A percentile compares a stretch with the other conserved stretches of the same genome.
phyloP scores from a whole-genome alignment of 2,888 invertebrate genomes.

The Agrilus mali region DNA sequence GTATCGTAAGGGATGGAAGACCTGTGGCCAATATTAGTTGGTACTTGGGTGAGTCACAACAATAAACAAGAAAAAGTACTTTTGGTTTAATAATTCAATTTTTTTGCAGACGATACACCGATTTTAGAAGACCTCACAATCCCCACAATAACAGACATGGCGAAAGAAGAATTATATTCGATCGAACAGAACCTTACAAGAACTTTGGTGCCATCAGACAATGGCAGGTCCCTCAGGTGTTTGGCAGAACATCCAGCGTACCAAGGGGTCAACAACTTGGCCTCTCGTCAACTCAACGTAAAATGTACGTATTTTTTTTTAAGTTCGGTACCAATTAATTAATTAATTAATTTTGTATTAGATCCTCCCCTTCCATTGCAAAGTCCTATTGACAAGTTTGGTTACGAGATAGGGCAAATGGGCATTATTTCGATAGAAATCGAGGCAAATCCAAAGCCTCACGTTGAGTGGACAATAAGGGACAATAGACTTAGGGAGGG shows the following conservation, averaged over 20 bases:
- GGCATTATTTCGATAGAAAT: constrained; percentile 62
- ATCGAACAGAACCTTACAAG: constrained; percentile 54
- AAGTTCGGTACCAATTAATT: no score
- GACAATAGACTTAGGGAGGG: constrained; percentile 43
- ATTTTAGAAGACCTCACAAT: constrained; percentile 44
- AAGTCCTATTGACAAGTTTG: constrained; percentile 53
- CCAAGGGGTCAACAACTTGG: constrained; percentile 25
- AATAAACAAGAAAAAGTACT: constrained; percentile 1
- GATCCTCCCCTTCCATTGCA: constrained; percentile 52
- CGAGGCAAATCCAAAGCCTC: constrained; percentile 57
- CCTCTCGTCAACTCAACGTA: constrained; percentile 39
- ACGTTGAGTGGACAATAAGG: constrained; percentile 54
- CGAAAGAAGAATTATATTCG: constrained; percentile 46
- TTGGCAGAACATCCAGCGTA: constrained; percentile 54
- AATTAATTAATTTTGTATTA: constrained; percentile 22
- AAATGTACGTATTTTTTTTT: constrained; percentile 47
- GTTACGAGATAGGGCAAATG: constrained; percentile 57
- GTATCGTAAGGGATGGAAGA: constrained; percentile 54
- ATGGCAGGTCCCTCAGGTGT: constrained; percentile 51
- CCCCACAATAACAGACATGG: constrained; percentile 38
- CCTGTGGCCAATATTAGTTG: constrained; percentile 68
- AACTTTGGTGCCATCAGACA: constrained; percentile 48
- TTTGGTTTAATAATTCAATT: not conserved
- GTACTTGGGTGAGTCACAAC: constrained; percentile 42
- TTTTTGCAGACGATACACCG: constrained; percentile 44